phyloP scores from a whole-genome alignment of 2,888 invertebrate species.

The Campoletis raptor region DNA sequence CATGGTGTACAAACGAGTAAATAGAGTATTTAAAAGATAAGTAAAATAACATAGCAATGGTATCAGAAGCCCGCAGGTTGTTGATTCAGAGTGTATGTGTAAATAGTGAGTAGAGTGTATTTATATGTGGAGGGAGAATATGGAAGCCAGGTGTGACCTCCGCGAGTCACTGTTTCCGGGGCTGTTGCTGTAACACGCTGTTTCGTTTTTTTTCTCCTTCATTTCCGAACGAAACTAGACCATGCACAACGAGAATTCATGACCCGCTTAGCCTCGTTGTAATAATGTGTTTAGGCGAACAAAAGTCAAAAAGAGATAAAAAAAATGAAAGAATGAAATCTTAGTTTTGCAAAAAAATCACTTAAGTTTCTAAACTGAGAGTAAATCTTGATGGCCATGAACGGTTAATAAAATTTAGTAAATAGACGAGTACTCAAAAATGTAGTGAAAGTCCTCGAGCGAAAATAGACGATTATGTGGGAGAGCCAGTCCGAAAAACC shows the following conservation, averaged over 20 bases:
- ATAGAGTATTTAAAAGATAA: conserved; percentile 25
- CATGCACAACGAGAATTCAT: conserved; percentile 60
- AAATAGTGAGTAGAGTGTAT: conserved; percentile 71
- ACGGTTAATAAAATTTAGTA: conserved; percentile 28
- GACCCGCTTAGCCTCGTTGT: conserved; percentile 59
- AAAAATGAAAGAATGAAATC: background rate
- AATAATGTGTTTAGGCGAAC: conserved; percentile 30
- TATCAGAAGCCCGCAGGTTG: conserved; percentile 63
- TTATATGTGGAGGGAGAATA: conserved; percentile 23
- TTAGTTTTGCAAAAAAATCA: background rate
- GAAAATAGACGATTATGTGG: conserved; percentile 19
- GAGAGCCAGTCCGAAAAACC: conserved; percentile 39
- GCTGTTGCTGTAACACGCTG: conserved; percentile 44
- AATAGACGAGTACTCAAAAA: background rate
- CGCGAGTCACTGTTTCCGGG: conserved; percentile 72
- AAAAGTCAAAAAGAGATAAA: background rate
- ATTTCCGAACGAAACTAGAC: conserved; percentile 71
- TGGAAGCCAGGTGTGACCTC: conserved; percentile 78
- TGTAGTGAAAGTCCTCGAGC: conserved; percentile 58
- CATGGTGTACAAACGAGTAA: conserved; percentile 5
- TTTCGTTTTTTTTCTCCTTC: conserved; percentile 30
- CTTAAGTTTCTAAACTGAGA: background rate
- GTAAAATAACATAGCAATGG: background rate
- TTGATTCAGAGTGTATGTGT: conserved; percentile 67
- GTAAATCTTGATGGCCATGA: conserved; percentile 55